Evolutionary conservation across 2,888 invertebrate genomes (phyloP).

Genomic region (Drosophila koepferae): DNA sequence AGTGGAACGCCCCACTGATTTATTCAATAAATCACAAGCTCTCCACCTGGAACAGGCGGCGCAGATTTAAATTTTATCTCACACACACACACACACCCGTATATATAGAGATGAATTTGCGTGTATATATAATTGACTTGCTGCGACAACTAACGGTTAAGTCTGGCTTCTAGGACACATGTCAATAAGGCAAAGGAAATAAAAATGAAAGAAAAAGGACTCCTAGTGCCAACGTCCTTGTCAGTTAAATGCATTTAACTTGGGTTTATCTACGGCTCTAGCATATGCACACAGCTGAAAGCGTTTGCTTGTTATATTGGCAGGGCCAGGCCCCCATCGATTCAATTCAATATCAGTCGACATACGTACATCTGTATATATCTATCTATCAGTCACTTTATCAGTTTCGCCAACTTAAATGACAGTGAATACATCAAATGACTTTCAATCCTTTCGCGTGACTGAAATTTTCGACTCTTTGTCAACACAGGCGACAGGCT

Average conservation of each 20-base stretch:
- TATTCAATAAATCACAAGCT: conserved; percentile 79
- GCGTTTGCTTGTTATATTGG: conserved; percentile 48
- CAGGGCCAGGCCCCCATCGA: conserved; percentile 39
- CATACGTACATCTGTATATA: not conserved
- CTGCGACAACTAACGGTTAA: conserved; percentile 33
- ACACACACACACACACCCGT: not conserved
- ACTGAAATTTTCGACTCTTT: conserved; percentile 78
- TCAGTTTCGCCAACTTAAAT: conserved; percentile 71
- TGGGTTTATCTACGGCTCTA: conserved; percentile 13
- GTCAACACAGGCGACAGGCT: conserved; percentile 61
- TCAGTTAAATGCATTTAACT: conserved; percentile 74
- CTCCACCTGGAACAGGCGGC: conserved; percentile 45
- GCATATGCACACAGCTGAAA: conserved; percentile 36
- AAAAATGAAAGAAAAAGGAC: not conserved
- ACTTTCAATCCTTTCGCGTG: conserved; percentile 80
- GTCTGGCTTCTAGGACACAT: conserved; percentile 56
- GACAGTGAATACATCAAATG: conserved; percentile 77
- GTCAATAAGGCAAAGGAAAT: conserved; percentile 50
- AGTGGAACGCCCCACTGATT: conserved; percentile 64
- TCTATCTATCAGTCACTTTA: conserved; percentile 68
- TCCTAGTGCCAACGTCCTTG: conserved; percentile 45
- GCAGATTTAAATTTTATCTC: conserved; percentile 71
- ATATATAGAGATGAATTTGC: not conserved
- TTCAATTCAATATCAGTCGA: conserved; percentile 49
- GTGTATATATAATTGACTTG: conserved; percentile 34